A percentile compares a stretch with the other conserved stretches of the same genome.
Evolutionary conservation across 2,113 vertebrate species (phyloP).

Genomic region (Nicator chloris): DNA sequence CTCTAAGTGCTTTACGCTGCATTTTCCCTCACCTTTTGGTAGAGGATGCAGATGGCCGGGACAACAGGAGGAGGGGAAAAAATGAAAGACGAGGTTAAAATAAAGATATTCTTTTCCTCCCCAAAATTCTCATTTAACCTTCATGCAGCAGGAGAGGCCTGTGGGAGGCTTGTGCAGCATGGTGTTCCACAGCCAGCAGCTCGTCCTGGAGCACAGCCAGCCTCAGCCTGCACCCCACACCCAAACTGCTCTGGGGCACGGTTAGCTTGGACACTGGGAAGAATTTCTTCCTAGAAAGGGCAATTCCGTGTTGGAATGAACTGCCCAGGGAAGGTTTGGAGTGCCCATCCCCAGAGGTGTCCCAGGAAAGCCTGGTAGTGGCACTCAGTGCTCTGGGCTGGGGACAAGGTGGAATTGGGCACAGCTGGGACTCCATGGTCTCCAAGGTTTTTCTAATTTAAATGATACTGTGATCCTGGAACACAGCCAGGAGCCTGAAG

Average conservation of each 20-base stretch:
- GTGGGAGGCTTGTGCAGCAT: not conserved
- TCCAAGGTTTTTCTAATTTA: not conserved
- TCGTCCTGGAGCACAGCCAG: not conserved
- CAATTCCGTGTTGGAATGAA: not conserved
- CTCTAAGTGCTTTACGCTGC: not conserved
- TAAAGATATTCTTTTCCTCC: not conserved
- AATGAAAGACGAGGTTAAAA: not conserved
- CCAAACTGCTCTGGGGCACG: too few relatives aligned
- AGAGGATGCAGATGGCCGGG: not conserved
- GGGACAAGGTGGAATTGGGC: rapidly evolving
- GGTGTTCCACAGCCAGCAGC: not conserved
- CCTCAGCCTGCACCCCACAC: not conserved
- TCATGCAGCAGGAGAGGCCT: not conserved
- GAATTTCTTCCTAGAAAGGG: not conserved
- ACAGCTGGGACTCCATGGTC: not conserved
- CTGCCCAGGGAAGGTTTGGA: not conserved
- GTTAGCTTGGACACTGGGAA: rapidly evolving
- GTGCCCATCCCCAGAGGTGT: not conserved
- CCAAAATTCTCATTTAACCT: not conserved
- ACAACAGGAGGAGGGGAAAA: rapidly evolving
- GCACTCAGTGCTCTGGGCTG: not conserved
- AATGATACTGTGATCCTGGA: not conserved
- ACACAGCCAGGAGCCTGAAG: not conserved
- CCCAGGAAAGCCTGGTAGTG: not conserved
- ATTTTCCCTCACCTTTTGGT: not conserved